Base-by-base conservation (phyloP, 2,797 vertebrate genomes). In the Gymnothorax reevesii region DNA sequence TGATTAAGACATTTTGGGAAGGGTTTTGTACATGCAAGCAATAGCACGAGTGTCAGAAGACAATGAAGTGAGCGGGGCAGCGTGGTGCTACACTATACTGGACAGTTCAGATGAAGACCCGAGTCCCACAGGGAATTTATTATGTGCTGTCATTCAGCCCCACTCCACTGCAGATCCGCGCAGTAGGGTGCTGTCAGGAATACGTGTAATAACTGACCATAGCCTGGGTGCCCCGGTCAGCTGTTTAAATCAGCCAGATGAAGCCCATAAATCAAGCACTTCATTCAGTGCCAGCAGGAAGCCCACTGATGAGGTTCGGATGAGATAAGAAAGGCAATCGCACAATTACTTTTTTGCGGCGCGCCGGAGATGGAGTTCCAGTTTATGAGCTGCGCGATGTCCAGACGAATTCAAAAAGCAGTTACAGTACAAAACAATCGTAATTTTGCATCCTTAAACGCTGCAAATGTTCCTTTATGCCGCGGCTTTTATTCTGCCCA, bases 251-350 rank as follows among this genome's bases (percentile, higher is more conserved):
- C 42, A 20, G 75, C 75, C 42, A 52, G 42, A 52, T 20, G 33
- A 20, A 49, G 7, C 15, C 42, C 75, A 79, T 79, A 49, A 79
- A 79, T 79, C 75, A 79, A 79, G 7, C 42, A 52, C 42, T 79
- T 79, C 33, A 79, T 79, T 79, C 75, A 79, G 71, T 33, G 20
- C 33, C 75, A 52, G 75, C 42, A 79, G 75, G 75, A 79, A 79
- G 15, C 75, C 52, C 13, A n/a, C 75, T 9, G 4, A 79, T 33
- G 75, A 79, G 75, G 75, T 52, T 20, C 1, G 42, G 42, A 52
- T 52, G 15, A 52, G 15, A 20, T 17, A 49, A 15, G 33, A 49
- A 7, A 79, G 13, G 17, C 22, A 79, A 79, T 52, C 15, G 6
- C 6, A 6, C 75, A 15, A 79, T 79, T 15, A 7, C 13, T 79